Percentiles rank a stretch among this genome's conserved stretches.
Conservation (phyloP, 1,140 invertebrate species). For the Drosophila insularis region DNA sequence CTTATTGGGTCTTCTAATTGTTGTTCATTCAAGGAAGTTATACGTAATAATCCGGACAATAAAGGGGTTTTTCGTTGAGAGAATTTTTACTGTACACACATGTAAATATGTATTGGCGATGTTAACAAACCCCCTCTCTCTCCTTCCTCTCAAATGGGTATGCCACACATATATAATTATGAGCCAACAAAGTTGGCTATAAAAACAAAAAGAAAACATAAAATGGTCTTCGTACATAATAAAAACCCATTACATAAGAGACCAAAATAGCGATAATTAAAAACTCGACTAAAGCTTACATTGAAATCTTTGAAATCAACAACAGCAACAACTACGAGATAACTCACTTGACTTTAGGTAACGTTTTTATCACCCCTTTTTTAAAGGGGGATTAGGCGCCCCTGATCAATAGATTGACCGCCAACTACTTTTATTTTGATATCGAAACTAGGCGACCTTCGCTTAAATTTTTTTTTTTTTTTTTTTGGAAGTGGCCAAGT, state of each 20-base stretch:
- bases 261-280: constrained; percentile 40
- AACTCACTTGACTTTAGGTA: not conserved
- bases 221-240: constrained; percentile 22
- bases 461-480: constrained; percentile 19
- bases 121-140: not conserved
- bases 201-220: constrained; percentile 39
- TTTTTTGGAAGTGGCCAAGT: not conserved
- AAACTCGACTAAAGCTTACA: constrained; percentile 1
- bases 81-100: too few relatives aligned
- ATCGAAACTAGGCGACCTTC: constrained; percentile 64
- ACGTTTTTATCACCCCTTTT: constrained; percentile 3
- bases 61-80: too few relatives aligned
- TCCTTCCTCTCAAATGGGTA: not conserved
- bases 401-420: constrained; percentile 41
- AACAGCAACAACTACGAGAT: not conserved
- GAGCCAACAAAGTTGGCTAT: constrained; percentile 10
- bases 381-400: constrained; percentile 7
- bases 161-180: constrained; percentile 17
- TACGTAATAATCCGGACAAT: too few relatives aligned
- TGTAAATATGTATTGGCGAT: too few relatives aligned
- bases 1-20: too few relatives aligned
- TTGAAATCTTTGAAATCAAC: constrained; percentile 29
- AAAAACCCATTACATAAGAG: constrained; percentile 61
- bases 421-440: constrained; percentile 46
- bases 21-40: too few relatives aligned